A percentile compares a stretch with the other conserved stretches of the same genome.
These are phyloP conservation scores for Trematocara caparti DNA, from an alignment of 2,797 vertebrate species.

Conservation along the genomic window DNA sequence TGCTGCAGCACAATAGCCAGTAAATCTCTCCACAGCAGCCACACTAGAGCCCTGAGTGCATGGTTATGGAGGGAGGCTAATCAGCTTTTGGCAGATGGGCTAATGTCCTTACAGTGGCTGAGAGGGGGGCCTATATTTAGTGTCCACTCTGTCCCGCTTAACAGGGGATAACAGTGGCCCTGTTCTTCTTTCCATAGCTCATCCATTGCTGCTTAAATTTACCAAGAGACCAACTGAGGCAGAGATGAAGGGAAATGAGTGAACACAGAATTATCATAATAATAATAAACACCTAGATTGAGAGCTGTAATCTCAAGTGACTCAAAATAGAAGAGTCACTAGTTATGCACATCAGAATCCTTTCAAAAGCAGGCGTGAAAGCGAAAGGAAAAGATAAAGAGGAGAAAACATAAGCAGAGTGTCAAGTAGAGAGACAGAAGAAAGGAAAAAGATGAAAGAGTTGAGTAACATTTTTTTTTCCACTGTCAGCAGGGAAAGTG, in stretches of 20 bases:
- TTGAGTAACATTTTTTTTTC: not conserved
- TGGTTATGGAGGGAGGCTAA: slow-evolving; percentile 67
- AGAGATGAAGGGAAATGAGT: not conserved
- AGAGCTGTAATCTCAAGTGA: not conserved
- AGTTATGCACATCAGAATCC: not conserved
- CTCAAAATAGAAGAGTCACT: not conserved
- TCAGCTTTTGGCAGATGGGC: slow-evolving; percentile 76
- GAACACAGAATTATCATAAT: not conserved
- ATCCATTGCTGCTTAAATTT: slow-evolving; percentile 23
- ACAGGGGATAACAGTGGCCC: slow-evolving; percentile 60
- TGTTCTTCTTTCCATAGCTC: slow-evolving; percentile 26
- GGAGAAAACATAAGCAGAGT: not conserved
- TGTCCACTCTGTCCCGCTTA: slow-evolving; percentile 68
- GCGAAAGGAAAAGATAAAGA: not conserved
- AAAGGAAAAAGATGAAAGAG: not conserved
- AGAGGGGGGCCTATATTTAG: slow-evolving; percentile 72
- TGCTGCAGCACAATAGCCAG: slow-evolving; percentile 59
- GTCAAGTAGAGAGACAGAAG: not conserved
- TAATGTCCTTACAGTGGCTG: slow-evolving; percentile 77
- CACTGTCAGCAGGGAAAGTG: slow-evolving; percentile 52
- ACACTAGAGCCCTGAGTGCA: slow-evolving; percentile 54
- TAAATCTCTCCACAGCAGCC: slow-evolving; percentile 55
- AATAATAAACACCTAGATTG: not conserved
- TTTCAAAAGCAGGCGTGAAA: not conserved
- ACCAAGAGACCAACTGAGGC: not conserved